phyloP scores from a whole-genome alignment of 1,140 invertebrate genomes.

The Mercenaria mercenaria region DNA sequence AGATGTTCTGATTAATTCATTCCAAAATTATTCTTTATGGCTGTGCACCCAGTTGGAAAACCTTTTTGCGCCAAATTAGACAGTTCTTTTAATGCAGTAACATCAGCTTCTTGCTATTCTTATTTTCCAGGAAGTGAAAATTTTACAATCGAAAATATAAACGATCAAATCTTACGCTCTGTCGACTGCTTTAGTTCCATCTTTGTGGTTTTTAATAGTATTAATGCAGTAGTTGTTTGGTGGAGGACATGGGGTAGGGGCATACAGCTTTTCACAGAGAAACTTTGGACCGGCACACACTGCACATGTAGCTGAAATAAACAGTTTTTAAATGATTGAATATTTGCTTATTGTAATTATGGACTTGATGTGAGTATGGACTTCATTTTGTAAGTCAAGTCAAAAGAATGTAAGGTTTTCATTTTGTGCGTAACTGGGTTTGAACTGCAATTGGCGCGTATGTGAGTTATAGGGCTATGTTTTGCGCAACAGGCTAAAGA shows the following conservation, averaged over 20 bases:
- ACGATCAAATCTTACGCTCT: slow-evolving; percentile 48
- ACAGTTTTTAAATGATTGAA: too few species aligned
- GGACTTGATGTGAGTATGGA: neutral
- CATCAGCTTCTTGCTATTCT: too few species aligned
- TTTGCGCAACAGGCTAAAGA: neutral
- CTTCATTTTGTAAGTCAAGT: neutral
- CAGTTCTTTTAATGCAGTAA: too few species aligned
- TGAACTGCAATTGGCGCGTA: too few species aligned
- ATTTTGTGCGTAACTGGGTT: neutral
- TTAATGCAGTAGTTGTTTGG: slow-evolving; percentile 49
- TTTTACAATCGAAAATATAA: too few species aligned
- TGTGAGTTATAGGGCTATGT: neutral
- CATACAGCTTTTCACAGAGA: neutral
- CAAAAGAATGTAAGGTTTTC: neutral
- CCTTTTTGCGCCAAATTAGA: too few species aligned
- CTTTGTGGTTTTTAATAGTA: neutral
- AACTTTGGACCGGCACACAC: neutral
- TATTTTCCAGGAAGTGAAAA: too few species aligned
- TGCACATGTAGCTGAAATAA: neutral
- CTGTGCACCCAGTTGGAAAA: too few species aligned
- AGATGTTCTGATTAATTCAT: too few species aligned
- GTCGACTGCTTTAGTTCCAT: neutral
- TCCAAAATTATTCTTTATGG: too few species aligned
- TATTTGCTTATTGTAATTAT: too few species aligned
- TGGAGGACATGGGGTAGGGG: neutral